Conservation (phyloP, 2,888 invertebrate genomes). For the Leptinotarsa haldemani region DNA sequence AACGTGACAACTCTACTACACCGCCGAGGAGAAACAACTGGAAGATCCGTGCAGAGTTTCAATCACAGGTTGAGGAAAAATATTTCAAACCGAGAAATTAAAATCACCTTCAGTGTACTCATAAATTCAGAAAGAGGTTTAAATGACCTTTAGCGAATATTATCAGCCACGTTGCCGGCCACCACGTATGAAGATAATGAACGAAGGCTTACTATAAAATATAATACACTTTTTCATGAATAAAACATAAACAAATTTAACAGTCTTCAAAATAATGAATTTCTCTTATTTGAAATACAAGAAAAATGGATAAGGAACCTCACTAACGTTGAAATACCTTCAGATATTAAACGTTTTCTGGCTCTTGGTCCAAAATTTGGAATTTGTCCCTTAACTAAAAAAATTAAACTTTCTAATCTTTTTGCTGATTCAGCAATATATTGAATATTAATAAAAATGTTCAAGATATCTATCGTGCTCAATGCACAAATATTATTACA, state of each 20-base stretch:
- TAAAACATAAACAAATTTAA: neutral
- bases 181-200: neutral
- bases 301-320: neutral
- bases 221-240: conserved; percentile 1
- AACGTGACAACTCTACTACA: too few species aligned
- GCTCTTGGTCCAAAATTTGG: conserved; percentile 5
- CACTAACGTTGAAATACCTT: neutral
- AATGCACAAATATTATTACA: too few species aligned
- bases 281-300: neutral
- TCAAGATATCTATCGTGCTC: neutral
- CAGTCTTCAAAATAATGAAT: neutral
- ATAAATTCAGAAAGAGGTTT: too few species aligned
- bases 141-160: neutral
- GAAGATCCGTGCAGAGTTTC: too few species aligned
- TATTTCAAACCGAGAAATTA: too few species aligned
- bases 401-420: neutral
- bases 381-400: neutral
- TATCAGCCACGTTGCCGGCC: too few species aligned
- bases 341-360: neutral
- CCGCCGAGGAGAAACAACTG: too few species aligned
- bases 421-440: too few species aligned
- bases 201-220: neutral
- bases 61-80: too few species aligned
- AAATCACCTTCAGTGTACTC: too few species aligned
- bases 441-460: neutral